A percentile compares a stretch with the other conserved stretches of the same genome.
Evolutionary conservation across 2,888 invertebrate species (phyloP).

Genomic region (Cheilosia scutellata): DNA sequence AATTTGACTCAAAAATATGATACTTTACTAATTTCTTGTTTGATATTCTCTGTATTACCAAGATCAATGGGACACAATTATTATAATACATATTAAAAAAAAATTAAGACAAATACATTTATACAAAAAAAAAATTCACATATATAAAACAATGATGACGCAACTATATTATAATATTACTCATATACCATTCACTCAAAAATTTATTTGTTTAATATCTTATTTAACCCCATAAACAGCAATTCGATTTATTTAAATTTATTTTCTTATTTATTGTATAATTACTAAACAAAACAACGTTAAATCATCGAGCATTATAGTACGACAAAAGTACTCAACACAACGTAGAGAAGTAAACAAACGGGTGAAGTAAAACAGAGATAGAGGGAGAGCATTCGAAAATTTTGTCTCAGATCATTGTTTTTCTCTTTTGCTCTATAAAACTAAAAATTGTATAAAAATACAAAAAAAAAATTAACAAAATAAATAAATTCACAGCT

Average conservation of each 20-base stretch:
- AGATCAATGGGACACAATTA: constrained; percentile 26
- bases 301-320: constrained; percentile 52
- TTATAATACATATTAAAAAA: not conserved
- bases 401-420: constrained; percentile 58
- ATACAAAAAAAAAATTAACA: constrained; percentile 11
- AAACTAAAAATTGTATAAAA: constrained; percentile 2
- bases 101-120: constrained; percentile 8
- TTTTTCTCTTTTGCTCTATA: constrained; percentile 51
- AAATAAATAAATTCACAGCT: not conserved
- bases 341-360: constrained; percentile 56
- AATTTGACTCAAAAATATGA: not conserved
- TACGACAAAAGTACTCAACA: constrained; percentile 67
- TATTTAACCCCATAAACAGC: constrained; percentile 65
- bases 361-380: constrained; percentile 39
- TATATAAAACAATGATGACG: constrained; percentile 55
- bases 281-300: constrained; percentile 30
- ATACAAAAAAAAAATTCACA: constrained; percentile 11
- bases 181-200: constrained; percentile 54
- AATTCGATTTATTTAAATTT: constrained; percentile 40
- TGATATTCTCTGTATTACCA: not conserved
- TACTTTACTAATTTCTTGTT: not conserved
- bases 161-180: constrained; percentile 21
- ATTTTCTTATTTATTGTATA: constrained; percentile 35
- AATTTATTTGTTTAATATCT: constrained; percentile 11
- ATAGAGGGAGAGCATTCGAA: constrained; percentile 49